Evolutionary conservation across 2,797 vertebrate genomes (phyloP), one percentile per base, ranked within the genome.

Genomic region (Pipistrellus pygmaeus): DNA sequence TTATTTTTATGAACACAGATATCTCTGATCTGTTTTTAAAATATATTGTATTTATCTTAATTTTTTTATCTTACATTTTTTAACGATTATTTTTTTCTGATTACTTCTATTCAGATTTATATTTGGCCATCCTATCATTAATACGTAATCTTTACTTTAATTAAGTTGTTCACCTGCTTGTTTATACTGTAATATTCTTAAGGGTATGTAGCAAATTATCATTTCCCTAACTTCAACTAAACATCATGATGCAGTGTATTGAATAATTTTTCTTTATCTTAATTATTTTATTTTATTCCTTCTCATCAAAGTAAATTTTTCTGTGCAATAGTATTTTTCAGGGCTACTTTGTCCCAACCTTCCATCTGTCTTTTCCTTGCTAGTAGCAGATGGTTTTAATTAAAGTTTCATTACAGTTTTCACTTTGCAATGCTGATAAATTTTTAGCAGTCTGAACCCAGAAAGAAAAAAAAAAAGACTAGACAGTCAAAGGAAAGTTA

Each of bases 341-440:
- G 51, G 86, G 46, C 35, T 86, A n/a, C 48, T 57, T 80, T 90
- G n/a, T 85, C 53, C 72, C 60, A 84, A 85, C 13, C 8, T 92
- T 80, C 72, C 96, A 90, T 94, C 94, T 90, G 72, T 35, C 27
- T 85, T 76, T 71, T 85, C 30, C 25, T 76, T 72, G 35, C 18
- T 88, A 44, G 17, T 81, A 85, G 80, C 87, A 94, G 94, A 93
- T 93, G 83, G 83, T 76, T 92, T 94, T 91, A 92, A 94, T 95
- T 91, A 72, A 72, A 88, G 51, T 95, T 90, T 88, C 68, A 57
- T 53, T 95, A 90, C 30, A 90, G 25, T 81, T 84, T 87, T 55
- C 51, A 87, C 51, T 90, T 90, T 88, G 44, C 30, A 80, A 83
- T 92, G 82, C 64, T 90, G 89, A 84, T 88, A 84, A 88, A 95